Evolutionary conservation across 2,113 vertebrate genomes (phyloP).

Genomic region (Dendrocopos noguchii): DNA sequence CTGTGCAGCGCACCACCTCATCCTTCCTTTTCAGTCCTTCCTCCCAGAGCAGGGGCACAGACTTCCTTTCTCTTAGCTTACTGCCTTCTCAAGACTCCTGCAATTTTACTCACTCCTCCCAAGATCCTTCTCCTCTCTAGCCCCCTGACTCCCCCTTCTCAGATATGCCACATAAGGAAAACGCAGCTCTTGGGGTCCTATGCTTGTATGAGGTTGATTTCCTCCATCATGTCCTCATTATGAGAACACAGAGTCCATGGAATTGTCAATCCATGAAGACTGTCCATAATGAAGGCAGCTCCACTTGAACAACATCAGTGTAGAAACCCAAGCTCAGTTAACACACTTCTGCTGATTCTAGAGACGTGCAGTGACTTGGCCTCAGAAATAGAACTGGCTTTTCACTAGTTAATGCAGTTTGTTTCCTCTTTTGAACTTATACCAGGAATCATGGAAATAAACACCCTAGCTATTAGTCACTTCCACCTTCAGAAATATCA

Average conservation of each 20-base stretch:
- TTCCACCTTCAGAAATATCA: conserved; percentile 48
- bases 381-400: not conserved
- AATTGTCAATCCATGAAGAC: not conserved
- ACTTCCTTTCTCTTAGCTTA: conserved; percentile 10
- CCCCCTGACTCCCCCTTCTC: not conserved
- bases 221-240: not conserved
- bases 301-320: not conserved
- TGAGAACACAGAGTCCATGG: not conserved
- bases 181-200: not conserved
- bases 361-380: not conserved
- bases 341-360: not conserved
- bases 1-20: conserved; percentile 4
- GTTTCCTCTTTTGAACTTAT: not conserved
- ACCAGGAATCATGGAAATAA: conserved; percentile 19
- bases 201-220: not conserved
- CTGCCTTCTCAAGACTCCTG: not conserved
- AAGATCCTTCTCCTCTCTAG: not conserved
- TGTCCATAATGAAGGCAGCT: not conserved
- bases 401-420: not conserved
- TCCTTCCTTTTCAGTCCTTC: conserved; percentile 42
- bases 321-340: not conserved
- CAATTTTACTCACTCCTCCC: not conserved
- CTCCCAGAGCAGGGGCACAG: not conserved
- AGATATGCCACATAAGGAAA: not conserved
- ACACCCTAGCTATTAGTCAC: conserved; percentile 47